Conservation (phyloP, 2,113 vertebrate species). For the Lipophrys pholis region DNA sequence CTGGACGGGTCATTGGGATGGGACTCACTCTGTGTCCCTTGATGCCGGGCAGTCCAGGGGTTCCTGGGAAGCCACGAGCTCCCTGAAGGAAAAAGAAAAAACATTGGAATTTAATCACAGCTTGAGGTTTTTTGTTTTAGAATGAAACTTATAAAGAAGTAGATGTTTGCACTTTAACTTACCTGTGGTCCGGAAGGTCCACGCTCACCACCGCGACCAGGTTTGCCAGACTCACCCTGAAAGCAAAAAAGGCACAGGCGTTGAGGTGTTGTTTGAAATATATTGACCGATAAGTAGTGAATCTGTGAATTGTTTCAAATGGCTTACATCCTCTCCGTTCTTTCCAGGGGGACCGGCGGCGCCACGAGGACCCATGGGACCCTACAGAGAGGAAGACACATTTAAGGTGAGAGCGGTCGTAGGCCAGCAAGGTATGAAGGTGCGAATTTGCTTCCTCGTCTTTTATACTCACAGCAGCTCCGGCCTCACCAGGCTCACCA, state of each 20-base stretch:
- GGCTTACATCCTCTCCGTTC: constrained; percentile 97
- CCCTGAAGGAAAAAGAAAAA: constrained; percentile 80
- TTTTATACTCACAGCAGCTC: constrained; percentile 89
- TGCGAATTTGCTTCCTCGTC: constrained; percentile 1
- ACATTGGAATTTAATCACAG: background rate
- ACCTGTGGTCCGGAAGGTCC: constrained; percentile 96
- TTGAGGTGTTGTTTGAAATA: background rate
- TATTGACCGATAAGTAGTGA: background rate
- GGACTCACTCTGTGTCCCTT: constrained; percentile 98
- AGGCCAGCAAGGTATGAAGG: background rate
- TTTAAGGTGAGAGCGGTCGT: constrained; percentile 7
- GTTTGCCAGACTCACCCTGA: constrained; percentile 97
- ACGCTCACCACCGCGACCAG: constrained; percentile 92
- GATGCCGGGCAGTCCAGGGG: constrained; percentile 96
- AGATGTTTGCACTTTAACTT: constrained; percentile 38
- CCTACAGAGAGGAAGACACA: constrained; percentile 78
- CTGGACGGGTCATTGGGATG: too few species aligned
- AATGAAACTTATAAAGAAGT: background rate
- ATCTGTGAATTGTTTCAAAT: background rate
- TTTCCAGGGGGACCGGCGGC: constrained; percentile 93
- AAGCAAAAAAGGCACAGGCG: constrained; percentile 8
- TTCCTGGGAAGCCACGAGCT: constrained; percentile 97
- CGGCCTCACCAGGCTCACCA: constrained; percentile 96
- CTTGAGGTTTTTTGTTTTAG: background rate
- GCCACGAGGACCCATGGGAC: constrained; percentile 97